These are phyloP conservation scores for Lynx canadensis DNA, from an alignment of 2,113 vertebrate genomes.

Conservation along the genomic window DNA sequence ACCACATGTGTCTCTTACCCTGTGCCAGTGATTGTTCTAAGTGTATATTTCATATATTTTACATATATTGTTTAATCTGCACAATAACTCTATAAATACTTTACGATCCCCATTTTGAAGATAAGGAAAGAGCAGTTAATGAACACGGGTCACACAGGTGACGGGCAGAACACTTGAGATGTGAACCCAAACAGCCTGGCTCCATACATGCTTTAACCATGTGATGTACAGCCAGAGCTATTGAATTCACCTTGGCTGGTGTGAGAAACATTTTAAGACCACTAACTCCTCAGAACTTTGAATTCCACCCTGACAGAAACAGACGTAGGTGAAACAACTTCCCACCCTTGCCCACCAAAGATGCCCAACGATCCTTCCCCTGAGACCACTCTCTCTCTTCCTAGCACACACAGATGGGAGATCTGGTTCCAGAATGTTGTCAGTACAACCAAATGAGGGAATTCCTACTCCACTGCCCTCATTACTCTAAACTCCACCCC, in stretches of 20 bases:
- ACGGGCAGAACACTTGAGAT: not conserved
- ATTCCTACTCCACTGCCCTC: not conserved
- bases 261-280: constrained; percentile 1
- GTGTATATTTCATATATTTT: not conserved
- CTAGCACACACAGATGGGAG: not conserved
- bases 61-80: not conserved
- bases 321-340: not conserved
- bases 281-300: not conserved
- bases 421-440: not conserved
- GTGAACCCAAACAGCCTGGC: not conserved
- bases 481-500: no score
- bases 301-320: not conserved
- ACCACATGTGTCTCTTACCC: not conserved
- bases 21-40: not conserved
- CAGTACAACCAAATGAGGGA: not conserved
- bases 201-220: not conserved
- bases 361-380: not conserved
- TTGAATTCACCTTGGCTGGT: not conserved
- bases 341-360: not conserved
- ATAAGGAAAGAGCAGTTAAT: not conserved
- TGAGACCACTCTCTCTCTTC: not conserved
- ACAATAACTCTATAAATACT: not conserved
- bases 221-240: not conserved
- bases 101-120: not conserved
- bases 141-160: not conserved